Evolutionary conservation across 53 echinoderm and acorn worm species (phyloP), one percentile per base, ranked within the genome.

Genomic region (Antedon mediterranea): DNA sequence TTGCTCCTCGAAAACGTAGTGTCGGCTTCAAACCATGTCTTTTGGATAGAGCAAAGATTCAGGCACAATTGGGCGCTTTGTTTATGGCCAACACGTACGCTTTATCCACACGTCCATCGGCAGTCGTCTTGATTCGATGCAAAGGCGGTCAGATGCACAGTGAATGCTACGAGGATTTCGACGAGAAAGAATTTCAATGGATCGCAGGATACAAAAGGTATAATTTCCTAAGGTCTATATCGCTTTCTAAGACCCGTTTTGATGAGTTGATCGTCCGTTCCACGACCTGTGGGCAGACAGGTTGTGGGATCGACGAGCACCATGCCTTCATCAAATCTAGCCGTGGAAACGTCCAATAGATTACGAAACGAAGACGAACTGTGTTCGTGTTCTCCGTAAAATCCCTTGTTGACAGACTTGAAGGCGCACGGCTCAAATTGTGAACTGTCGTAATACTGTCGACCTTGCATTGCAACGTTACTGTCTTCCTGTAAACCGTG

Each of bases 401-500:
- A 73, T 11, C 74, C 74, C 30, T 73, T 73, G 74, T 73, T 73
- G 29, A 73, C 31, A 0, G 74, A 14, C 20, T 73, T 73, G 74
- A 73, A 73, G 14, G 74, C 74, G 74, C 32, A 28, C 13, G 28
- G 7, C 2, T 57, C 7, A 15, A 13, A 73, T 30, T 57, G 57
- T 13, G 8, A 6, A 20, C 32, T 28, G 28, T 32, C 32, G 32
- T 73, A 30, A 30, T 73, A 73, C 32, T 73, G 74, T 9, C 74
- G 29, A 11, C 74, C 74, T 23, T 73, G 74, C 0, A 73, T 28
- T 29, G 74, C 74, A 6, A 73, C 32, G 32, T 73, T 73, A 13
- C 29, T 13, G 3, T 73, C 74, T 15, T 15, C 8, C 8, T 73
- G 74, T 23, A 73, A 2, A 23, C 23, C 2, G 32, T 73, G 31